A percentile compares a stretch with the other conserved stretches of the same genome.
These are phyloP conservation scores for Tetragnatha versicolor DNA, from an alignment of 1,140 invertebrate species.

Conservation along the genomic window DNA sequence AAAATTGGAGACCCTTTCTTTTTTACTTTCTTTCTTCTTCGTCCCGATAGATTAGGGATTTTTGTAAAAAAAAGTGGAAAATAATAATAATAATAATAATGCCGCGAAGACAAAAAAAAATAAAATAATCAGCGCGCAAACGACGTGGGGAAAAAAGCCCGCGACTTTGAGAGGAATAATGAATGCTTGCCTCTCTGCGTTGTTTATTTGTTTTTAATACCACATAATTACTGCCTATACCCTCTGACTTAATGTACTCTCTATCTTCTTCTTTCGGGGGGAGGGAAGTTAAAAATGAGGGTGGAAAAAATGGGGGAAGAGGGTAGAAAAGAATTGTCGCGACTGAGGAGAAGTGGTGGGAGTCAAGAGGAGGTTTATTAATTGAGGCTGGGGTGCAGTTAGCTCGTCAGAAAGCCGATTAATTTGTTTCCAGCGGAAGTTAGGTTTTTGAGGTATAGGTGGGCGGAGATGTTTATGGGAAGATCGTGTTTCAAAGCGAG, in stretches of 20 bases:
- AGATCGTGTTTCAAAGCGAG: no score
- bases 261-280: constrained; percentile 19
- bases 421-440: no score
- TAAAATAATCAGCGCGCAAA: background rate
- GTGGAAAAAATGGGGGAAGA: background rate
- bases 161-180: constrained; percentile 38
- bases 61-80: constrained; percentile 43
- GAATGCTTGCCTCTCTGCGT: constrained; percentile 35
- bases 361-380: background rate
- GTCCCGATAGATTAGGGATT: constrained; percentile 50
- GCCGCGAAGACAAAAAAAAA: constrained; percentile 8
- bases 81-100: constrained; percentile 9
- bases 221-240: constrained; percentile 55
- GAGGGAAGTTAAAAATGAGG: background rate
- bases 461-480: no score
- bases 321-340: background rate
- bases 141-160: background rate
- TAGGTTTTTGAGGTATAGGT: no score
- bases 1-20: no score
- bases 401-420: no score
- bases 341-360: background rate
- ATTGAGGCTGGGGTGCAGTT: no score
- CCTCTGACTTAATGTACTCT: constrained; percentile 50
- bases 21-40: constrained; percentile 2
- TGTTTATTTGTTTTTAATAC: constrained; percentile 56